These are phyloP conservation scores for Coluber constrictor DNA, from an alignment of 2,797 vertebrate genomes.

Conservation along the genomic window DNA sequence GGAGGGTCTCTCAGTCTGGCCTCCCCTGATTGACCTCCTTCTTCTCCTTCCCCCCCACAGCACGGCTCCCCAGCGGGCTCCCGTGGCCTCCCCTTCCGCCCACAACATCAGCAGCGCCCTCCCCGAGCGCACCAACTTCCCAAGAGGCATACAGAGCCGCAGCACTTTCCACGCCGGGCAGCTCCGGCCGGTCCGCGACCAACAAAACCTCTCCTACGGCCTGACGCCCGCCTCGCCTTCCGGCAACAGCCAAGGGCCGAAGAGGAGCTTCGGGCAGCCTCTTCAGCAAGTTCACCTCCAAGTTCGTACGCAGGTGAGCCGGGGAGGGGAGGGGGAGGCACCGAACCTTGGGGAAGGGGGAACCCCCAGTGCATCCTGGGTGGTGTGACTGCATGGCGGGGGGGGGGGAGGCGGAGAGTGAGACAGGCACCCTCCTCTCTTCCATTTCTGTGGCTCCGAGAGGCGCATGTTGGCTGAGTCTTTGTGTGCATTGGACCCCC, in stretches of 20 bases:
- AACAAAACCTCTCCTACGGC: constrained; percentile 85
- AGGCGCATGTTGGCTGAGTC: not conserved
- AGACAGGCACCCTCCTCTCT: no score
- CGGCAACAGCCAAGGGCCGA: constrained; percentile 86
- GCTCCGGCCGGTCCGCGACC: constrained; percentile 87
- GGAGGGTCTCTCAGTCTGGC: not conserved
- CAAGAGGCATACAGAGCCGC: constrained; percentile 83
- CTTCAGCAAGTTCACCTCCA: constrained; percentile 96
- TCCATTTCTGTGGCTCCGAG: not conserved
- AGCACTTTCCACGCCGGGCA: constrained; percentile 93
- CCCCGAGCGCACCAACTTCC: constrained; percentile 84
- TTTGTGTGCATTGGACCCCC: not conserved
- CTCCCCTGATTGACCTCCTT: not conserved
- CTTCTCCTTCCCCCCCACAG: constrained; percentile 61
- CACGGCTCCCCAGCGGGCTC: constrained; percentile 79
- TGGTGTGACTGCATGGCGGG: not conserved
- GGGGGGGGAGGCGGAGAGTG: fast-evolving
- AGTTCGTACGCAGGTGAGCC: constrained; percentile 94
- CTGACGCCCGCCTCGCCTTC: constrained; percentile 87
- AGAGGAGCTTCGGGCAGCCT: constrained; percentile 86
- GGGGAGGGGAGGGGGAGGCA: no score
- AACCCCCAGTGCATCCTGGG: not conserved
- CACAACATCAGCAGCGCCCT: constrained; percentile 90
- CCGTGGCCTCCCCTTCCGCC: constrained; percentile 87
- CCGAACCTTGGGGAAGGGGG: fast-evolving